A percentile compares a stretch with the other conserved stretches of the same genome.
Evolutionary conservation across 64 coral and sea anemone species (phyloP).

Genomic region (Pocillopora damicornis): DNA sequence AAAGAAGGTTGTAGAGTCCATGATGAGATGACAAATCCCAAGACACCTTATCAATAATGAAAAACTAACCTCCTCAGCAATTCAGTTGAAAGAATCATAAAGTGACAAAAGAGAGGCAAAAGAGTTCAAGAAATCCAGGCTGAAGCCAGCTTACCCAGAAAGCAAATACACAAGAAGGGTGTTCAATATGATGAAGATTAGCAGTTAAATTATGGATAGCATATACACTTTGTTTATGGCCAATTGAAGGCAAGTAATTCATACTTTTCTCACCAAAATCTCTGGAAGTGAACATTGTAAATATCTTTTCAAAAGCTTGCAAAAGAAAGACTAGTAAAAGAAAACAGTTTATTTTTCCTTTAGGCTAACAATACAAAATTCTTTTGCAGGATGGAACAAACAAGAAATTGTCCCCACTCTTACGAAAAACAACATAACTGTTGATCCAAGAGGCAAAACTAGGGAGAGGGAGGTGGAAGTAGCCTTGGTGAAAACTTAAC

Average conservation of each 20-base stretch:
- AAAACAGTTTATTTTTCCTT: slow-evolving; percentile 22
- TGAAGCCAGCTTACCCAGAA: slow-evolving; percentile 24
- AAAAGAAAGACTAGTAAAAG: slow-evolving; percentile 23
- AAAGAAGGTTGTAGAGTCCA: background rate
- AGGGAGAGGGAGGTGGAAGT: background rate
- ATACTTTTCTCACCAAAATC: slow-evolving; percentile 9
- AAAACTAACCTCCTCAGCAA: slow-evolving; percentile 10
- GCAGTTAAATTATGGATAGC: slow-evolving; percentile 27
- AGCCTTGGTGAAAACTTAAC: background rate
- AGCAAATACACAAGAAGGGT: background rate
- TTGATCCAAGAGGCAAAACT: background rate
- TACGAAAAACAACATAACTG: background rate
- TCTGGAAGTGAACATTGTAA: slow-evolving; percentile 7
- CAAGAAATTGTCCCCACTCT: slow-evolving; percentile 1
- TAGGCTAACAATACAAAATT: slow-evolving; percentile 28
- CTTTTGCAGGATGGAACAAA: slow-evolving; percentile 25
- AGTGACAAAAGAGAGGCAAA: background rate
- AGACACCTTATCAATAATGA: slow-evolving; percentile 8
- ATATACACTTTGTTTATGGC: slow-evolving; percentile 34
- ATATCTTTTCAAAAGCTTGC: slow-evolving; percentile 24
- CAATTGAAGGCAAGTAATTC: slow-evolving; percentile 6
- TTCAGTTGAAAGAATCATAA: background rate
- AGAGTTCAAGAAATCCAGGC: background rate
- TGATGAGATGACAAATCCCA: background rate
- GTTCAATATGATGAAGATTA: background rate